Evolutionary conservation across 2,888 invertebrate species (phyloP).

Genomic region (Lasioglossum figueresi): DNA sequence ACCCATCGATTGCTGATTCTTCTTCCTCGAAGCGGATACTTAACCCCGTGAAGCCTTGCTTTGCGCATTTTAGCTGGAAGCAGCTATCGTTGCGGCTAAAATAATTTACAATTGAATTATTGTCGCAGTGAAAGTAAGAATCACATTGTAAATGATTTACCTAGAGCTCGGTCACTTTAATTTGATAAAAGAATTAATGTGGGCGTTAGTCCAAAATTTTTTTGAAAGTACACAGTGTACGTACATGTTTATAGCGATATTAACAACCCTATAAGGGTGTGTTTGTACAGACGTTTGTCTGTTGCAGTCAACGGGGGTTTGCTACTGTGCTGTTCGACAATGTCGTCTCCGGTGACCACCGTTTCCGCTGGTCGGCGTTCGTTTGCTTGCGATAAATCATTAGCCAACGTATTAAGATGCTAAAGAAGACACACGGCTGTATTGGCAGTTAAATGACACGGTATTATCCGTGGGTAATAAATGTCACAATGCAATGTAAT

Average conservation of each 20-base stretch:
- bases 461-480: constrained; percentile 69
- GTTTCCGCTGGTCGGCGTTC: constrained; percentile 4
- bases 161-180: too few relatives aligned
- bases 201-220: not conserved
- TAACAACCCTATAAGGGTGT: not conserved
- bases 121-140: not conserved
- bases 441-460: constrained; percentile 71
- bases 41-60: not conserved
- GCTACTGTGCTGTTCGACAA: not conserved
- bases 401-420: constrained; percentile 30
- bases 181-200: not conserved
- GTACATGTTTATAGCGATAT: not conserved
- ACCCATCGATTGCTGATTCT: not conserved
- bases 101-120: not conserved
- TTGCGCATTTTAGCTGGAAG: too few relatives aligned
- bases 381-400: constrained; percentile 38
- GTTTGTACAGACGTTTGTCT: not conserved
- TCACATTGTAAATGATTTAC: too few relatives aligned
- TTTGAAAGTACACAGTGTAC: not conserved
- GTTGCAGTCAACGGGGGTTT: not conserved
- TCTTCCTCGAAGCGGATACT: not conserved
- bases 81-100: not conserved
- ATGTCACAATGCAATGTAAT: constrained; percentile 71
- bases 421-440: constrained; percentile 62
- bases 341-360: not conserved